Percentiles rank a stretch among this genome's conserved stretches.
These are phyloP conservation scores for Helogale parvula DNA, from an alignment of 2,113 vertebrate genomes.

Conservation along the genomic window DNA sequence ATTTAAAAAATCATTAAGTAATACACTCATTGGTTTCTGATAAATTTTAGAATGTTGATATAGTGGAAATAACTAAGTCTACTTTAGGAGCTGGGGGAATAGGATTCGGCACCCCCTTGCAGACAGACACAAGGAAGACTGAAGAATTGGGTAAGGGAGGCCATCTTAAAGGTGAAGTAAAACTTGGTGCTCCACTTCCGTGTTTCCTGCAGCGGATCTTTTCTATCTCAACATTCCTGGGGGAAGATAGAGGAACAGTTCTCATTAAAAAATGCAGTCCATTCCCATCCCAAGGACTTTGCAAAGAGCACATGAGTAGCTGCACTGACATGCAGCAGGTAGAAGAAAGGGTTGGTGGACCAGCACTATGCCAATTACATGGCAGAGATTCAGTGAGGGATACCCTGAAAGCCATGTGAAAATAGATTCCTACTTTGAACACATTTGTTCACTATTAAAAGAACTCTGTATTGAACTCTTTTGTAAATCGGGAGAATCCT, in stretches of 20 bases:
- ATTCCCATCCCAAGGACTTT: background rate
- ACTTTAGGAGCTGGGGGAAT: background rate
- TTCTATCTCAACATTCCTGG: background rate
- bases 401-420: background rate
- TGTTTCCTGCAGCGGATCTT: background rate
- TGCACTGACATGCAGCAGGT: rapidly evolving
- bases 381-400: background rate
- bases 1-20: constrained; percentile 25
- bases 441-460: background rate
- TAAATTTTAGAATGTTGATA: background rate
- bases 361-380: rapidly evolving
- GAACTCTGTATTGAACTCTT: background rate
- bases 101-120: background rate
- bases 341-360: background rate
- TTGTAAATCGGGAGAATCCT: background rate
- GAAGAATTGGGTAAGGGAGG: background rate
- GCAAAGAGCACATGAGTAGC: background rate
- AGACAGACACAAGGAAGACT: background rate
- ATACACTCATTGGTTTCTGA: constrained; percentile 38
- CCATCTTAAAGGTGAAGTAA: background rate
- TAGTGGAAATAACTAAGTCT: background rate
- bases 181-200: background rate
- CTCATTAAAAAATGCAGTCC: background rate
- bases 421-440: background rate
- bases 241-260: background rate